Evolutionary conservation across 2,113 vertebrate genomes (phyloP).

Genomic region (Thermophis baileyi): DNA sequence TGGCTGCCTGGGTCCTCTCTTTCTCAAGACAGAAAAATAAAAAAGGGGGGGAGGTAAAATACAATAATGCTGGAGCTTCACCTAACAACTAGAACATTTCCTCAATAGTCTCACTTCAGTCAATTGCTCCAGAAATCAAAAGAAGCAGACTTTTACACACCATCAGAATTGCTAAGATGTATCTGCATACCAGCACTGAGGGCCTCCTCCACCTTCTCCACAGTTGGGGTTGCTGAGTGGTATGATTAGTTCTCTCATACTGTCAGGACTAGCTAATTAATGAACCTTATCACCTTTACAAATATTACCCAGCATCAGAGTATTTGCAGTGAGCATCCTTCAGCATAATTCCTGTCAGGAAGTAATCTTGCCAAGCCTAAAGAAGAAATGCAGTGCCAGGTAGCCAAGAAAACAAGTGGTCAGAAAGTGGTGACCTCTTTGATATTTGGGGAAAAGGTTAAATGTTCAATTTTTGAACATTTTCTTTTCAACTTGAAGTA

Average conservation of each 20-base stretch:
- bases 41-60: neutral
- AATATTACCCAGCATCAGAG: neutral
- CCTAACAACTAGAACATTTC: neutral
- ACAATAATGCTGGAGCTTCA: neutral
- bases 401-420: neutral
- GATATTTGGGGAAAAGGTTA: neutral
- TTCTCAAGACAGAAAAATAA: neutral
- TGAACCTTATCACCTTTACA: neutral
- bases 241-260: neutral
- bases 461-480: neutral
- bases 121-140: neutral
- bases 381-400: neutral
- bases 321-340: neutral
- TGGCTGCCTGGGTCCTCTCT: neutral
- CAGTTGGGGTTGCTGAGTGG: neutral
- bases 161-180: neutral
- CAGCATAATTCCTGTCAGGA: neutral
- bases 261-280: neutral
- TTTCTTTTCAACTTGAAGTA: neutral
- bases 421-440: neutral
- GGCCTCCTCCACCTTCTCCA: neutral
- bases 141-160: neutral
- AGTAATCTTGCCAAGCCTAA: neutral
- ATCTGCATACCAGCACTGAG: neutral
- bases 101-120: neutral